A percentile compares a stretch with the other conserved stretches of the same genome.
Evolutionary conservation across 2,113 vertebrate species (phyloP).

Genomic region (Stomatorhinus ivindoensis): DNA sequence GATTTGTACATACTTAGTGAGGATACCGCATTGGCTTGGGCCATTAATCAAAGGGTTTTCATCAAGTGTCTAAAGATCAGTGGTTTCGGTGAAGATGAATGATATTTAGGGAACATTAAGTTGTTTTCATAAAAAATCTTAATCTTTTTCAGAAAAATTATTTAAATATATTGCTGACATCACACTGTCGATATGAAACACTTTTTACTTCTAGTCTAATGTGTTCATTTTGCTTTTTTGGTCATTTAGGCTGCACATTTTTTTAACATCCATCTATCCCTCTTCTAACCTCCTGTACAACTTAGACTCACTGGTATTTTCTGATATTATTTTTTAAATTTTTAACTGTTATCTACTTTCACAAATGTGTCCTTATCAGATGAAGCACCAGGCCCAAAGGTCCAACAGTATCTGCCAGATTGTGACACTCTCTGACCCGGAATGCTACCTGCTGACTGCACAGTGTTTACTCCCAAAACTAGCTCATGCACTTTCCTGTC

Average conservation of each 20-base stretch:
- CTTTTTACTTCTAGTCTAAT: not conserved
- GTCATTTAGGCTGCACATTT: not conserved
- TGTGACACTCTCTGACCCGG: not conserved
- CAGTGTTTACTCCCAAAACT: not conserved
- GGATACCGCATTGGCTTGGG: not conserved
- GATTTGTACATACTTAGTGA: not conserved
- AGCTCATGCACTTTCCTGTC: not conserved
- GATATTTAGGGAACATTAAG: not conserved
- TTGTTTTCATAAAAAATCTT: not conserved
- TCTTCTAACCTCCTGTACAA: not conserved
- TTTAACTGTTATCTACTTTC: not conserved
- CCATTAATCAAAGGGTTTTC: not conserved
- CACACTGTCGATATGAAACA: not conserved
- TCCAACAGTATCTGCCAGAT: not conserved
- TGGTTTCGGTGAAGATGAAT: not conserved
- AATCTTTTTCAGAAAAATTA: not conserved
- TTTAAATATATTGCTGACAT: not conserved
- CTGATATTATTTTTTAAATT: not conserved
- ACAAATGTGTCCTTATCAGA: not conserved
- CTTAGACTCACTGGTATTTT: not conserved
- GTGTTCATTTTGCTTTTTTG: not conserved
- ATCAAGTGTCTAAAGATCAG: not conserved
- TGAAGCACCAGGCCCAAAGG: not conserved
- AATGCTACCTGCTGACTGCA: not conserved
- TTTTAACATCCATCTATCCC: not conserved